phyloP scores from a whole-genome alignment of 1,140 invertebrate genomes.

The Heliconius melpomene region DNA sequence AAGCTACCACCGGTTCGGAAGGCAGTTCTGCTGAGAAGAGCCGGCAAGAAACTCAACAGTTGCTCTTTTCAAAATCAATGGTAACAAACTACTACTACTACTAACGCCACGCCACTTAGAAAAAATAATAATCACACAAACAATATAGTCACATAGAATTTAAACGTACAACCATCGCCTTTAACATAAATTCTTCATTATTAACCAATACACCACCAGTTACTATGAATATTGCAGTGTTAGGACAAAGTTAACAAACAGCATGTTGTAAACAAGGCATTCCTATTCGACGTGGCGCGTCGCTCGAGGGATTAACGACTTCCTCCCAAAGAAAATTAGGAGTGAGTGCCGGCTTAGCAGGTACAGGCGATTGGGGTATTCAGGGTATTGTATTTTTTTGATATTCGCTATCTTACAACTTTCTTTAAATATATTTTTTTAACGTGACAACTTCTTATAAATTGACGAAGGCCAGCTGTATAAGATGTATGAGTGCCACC shows the following conservation, averaged over 20 bases:
- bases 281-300: slow-evolving; percentile 25
- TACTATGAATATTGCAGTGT: not conserved
- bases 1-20: no score
- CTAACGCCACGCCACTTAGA: no score
- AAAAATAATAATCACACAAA: no score
- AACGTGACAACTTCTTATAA: no score
- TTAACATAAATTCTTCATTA: not conserved
- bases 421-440: no score
- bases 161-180: not conserved
- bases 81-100: no score
- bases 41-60: no score
- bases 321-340: slow-evolving; percentile 31
- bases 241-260: slow-evolving; percentile 28
- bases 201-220: not conserved
- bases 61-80: no score
- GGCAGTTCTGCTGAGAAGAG: no score
- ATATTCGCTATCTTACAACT: not conserved
- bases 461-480: no score
- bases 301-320: slow-evolving; percentile 29
- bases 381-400: not conserved
- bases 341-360: slow-evolving; percentile 20
- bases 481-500: no score
- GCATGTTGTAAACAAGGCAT: slow-evolving; percentile 28
- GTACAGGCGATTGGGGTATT: slow-evolving; percentile 20
- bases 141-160: not conserved